Conservation (phyloP, 2,888 invertebrate genomes). For the Drosophila monieri region DNA sequence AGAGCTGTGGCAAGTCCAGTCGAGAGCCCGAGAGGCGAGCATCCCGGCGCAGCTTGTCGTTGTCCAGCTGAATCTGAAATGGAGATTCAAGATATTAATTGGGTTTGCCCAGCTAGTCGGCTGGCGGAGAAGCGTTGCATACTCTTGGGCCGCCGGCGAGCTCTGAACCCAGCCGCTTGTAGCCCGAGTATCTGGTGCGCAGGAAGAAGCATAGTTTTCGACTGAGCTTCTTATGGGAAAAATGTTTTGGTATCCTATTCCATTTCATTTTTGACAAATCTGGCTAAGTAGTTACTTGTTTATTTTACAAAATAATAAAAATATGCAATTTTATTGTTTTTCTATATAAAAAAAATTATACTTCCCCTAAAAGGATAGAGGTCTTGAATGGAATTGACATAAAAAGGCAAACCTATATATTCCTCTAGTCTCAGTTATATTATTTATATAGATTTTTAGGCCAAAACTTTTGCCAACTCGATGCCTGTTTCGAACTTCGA, state of each 20-base stretch:
- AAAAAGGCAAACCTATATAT: neutral
- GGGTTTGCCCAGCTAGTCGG: neutral
- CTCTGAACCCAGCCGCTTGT: conserved; percentile 1
- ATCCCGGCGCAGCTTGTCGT: conserved; percentile 84
- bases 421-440: too few species aligned
- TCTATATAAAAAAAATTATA: too few species aligned
- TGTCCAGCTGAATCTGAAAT: conserved; percentile 83
- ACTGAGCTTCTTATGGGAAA: neutral
- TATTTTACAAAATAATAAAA: too few species aligned
- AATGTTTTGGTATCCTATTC: conserved; percentile 5
- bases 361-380: too few species aligned
- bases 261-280: conserved; percentile 12
- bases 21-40: conserved; percentile 80
- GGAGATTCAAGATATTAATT: neutral
- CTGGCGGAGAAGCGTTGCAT: conserved; percentile 9
- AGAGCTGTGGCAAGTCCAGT: conserved; percentile 82
- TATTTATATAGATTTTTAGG: too few species aligned
- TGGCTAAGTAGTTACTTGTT: too few species aligned
- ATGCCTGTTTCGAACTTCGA: neutral
- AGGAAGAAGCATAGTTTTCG: conserved; percentile 27
- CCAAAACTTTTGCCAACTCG: neutral
- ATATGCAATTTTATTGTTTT: too few species aligned
- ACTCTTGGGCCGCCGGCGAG: conserved; percentile 22
- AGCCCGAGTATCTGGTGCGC: neutral
- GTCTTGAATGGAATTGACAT: neutral